Base-by-base conservation (phyloP, 2,888 invertebrate species). In the Pandemis corylana region DNA sequence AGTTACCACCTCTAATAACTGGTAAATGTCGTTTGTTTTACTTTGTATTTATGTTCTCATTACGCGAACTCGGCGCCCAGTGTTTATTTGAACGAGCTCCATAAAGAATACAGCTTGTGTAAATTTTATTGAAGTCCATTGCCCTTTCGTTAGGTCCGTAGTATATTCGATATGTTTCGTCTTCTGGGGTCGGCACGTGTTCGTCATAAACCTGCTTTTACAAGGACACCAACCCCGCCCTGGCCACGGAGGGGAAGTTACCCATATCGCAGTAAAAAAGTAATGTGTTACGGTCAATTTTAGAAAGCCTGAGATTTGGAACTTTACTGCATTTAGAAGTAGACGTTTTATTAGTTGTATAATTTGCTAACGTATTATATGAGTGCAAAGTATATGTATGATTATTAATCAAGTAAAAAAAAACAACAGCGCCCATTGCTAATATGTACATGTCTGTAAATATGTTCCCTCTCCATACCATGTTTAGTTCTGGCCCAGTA, bases 191-290 rank as follows among this genome's bases (percentile, higher is more conserved):
- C 84, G 87, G 86, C 92, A 93, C 93, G 93, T 93, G 94, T 90
- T 84, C 80, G 87, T 89, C 89, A 89, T 94, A 94, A 94, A 94
- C 89, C 89, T 90, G 89, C 86, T 90, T 91, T 91, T 88, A 90
- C 87, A 86, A 85, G 86, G 87, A 82, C 86, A 80, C 82, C 85
- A 82, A 85, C 88, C 87, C 86, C 85, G 78, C 85, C 86, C 86
- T 81, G 82, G 84, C 82, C 79, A 79, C 80, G 84, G 80, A 69
- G 68, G 82, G 85, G 83, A 81, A 83, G 81, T 81, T 77, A 79
- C 75, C 70, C 79, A 78, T 80, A 79, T 82, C 78, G 82, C 84
- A 83, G 86, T 89, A 91, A 91, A 74, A 91, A 88, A 90, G 85
- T 86, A 82, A 82, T 84, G 82, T 84, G 82, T 85, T 85, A 87